These are phyloP conservation scores for Melanaphis sacchari DNA, from an alignment of 1,140 invertebrate genomes.

Conservation along the genomic window DNA sequence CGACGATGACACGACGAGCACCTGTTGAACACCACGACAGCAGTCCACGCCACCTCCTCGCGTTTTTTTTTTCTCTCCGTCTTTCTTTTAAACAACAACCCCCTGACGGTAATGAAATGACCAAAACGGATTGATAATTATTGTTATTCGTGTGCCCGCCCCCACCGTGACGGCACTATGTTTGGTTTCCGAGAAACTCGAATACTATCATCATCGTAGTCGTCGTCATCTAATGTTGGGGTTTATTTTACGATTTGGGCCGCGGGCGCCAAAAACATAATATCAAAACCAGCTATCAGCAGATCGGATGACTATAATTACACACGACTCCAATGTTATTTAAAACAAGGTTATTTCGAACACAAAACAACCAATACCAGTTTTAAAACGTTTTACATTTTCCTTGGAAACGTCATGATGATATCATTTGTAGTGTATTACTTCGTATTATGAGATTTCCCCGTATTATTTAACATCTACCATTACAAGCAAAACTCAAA, in stretches of 20 bases:
- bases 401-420: not conserved
- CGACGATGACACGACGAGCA: constrained; percentile 39
- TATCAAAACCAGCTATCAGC: not conserved
- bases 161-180: not conserved
- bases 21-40: constrained; percentile 32
- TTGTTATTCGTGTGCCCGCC: not conserved
- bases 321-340: not conserved
- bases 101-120: constrained; percentile 41
- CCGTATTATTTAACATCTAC: not conserved
- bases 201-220: not conserved
- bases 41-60: not conserved
- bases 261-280: constrained; percentile 17
- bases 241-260: constrained; percentile 27
- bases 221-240: not conserved
- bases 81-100: constrained; percentile 21
- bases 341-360: not conserved
- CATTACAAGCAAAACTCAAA: not conserved
- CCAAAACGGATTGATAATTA: constrained; percentile 38
- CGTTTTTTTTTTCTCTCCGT: not conserved
- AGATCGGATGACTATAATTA: constrained; percentile 14
- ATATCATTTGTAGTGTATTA: not conserved
- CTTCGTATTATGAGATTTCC: not conserved
- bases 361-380: not conserved
- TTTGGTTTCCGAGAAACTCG: not conserved
- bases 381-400: not conserved